phyloP scores from a whole-genome alignment of 1,140 invertebrate genomes.

The Anthonomus grandis region DNA sequence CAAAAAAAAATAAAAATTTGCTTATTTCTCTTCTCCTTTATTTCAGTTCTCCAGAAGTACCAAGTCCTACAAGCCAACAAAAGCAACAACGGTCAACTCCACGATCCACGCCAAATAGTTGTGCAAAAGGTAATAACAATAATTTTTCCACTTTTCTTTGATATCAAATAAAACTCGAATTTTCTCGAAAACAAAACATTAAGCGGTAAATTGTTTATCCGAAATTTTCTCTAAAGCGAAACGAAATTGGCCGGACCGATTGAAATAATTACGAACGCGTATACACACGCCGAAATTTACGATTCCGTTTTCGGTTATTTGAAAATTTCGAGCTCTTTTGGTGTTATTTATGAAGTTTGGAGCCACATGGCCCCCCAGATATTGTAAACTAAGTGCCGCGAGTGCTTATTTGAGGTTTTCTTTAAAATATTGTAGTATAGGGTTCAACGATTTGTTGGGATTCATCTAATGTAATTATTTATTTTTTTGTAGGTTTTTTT shows the following conservation, averaged over 20 bases:
- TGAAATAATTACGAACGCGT: constrained; percentile 10
- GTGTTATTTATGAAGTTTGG: constrained; percentile 11
- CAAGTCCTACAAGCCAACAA: constrained; percentile 22
- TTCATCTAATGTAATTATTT: no score
- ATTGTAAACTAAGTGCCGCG: constrained; percentile 3
- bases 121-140: constrained; percentile 40
- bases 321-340: not conserved
- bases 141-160: no score
- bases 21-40: not conserved
- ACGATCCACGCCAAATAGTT: constrained; percentile 37
- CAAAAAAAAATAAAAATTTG: no score
- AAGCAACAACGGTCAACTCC: constrained; percentile 31
- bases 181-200: constrained; percentile 15
- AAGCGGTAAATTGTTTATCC: constrained; percentile 5
- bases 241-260: constrained; percentile 7
- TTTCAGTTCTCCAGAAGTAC: constrained; percentile 34
- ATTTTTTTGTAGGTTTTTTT: no score
- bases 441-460: no score
- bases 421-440: no score
- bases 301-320: not conserved
- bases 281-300: constrained; percentile 6
- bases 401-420: no score
- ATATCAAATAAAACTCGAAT: constrained; percentile 2
- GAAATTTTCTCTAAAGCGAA: constrained; percentile 5
- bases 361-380: not conserved